Base-by-base conservation (phyloP, 2,113 vertebrate genomes). In the Elephas maximus region DNA sequence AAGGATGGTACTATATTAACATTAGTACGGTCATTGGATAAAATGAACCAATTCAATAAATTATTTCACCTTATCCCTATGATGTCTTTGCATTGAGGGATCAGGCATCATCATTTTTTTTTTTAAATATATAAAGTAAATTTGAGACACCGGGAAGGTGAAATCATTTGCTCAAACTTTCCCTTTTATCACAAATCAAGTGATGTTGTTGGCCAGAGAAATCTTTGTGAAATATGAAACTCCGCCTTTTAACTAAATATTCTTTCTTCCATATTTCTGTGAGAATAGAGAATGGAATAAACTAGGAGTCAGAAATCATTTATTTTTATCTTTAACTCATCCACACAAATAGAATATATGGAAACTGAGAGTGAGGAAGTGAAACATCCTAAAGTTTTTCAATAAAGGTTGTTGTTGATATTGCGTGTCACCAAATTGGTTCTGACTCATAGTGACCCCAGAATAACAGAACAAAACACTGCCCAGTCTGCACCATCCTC, bases 281-380 rank as follows among this genome's bases (percentile, higher is more conserved):
- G n/a, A 41, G 30, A 96, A 6, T 87, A 94, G 60, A 73, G 5
- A 90, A 63, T 37, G 82, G 6, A 28, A 48, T 80, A 83, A 88
- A 82, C 30, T 10, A 60, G 41, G 62, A 90, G 80, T 33, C 20
- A 93, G 10, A 96, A 81, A 87, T 78, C 2, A 67, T 67, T 65
- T 79, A 33, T 51, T 80, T 74, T 67, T 74, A 90, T 69, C 6
- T 53, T 93, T 76, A 95, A 62, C 79, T 88, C 26, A 85, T 67
- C 9, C 95, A 62, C 12, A 6, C 48, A 88, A 79, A 71, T 71
- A 87, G 81, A 91, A 62, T 10, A 23, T 18, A 74, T 24, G 33
- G 20, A 95, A 94, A 92, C 18, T 67, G 60, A 73, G 44, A 12
- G 41, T 77, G 26, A 93, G 44, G 82, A 95, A 44, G 28, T 48